Evolutionary conservation across 2,888 invertebrate genomes (phyloP).

Genomic region (Octonoba sinensis): DNA sequence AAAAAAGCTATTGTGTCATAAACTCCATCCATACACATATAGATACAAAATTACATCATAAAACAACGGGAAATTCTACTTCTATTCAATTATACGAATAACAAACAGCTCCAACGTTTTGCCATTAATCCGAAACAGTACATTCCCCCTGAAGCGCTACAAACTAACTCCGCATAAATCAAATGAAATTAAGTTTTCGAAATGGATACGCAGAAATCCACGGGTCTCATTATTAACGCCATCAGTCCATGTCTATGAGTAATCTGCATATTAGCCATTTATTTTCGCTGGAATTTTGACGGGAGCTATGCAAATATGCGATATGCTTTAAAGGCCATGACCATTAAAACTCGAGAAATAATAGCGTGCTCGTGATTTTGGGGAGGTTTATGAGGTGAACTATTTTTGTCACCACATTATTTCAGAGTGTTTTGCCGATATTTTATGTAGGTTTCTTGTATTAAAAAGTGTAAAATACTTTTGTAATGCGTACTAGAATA

Average conservation of each 20-base stretch:
- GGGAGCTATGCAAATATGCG: constrained; percentile 48
- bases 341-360: constrained; percentile 41
- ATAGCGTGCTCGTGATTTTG: constrained; percentile 14
- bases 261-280: constrained; percentile 53
- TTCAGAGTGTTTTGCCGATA: too few species aligned
- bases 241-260: constrained; percentile 35
- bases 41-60: too few species aligned
- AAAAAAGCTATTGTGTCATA: too few species aligned
- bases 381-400: constrained; percentile 16
- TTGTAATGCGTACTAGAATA: too few species aligned
- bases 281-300: constrained; percentile 48
- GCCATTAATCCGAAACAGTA: too few species aligned
- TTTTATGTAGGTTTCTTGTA: too few species aligned
- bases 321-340: constrained; percentile 32
- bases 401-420: constrained; percentile 19
- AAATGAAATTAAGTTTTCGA: constrained; percentile 51
- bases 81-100: too few species aligned
- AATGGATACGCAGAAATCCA: constrained; percentile 32
- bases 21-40: too few species aligned
- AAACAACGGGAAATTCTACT: too few species aligned
- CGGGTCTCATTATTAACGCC: constrained; percentile 42
- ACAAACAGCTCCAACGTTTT: too few species aligned
- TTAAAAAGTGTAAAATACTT: too few species aligned
- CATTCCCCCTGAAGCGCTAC: too few species aligned
- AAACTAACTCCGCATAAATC: constrained; percentile 33